These are phyloP conservation scores for Pseudomyrmex pallidus DNA, from an alignment of 1,140 invertebrate species.

Conservation along the genomic window DNA sequence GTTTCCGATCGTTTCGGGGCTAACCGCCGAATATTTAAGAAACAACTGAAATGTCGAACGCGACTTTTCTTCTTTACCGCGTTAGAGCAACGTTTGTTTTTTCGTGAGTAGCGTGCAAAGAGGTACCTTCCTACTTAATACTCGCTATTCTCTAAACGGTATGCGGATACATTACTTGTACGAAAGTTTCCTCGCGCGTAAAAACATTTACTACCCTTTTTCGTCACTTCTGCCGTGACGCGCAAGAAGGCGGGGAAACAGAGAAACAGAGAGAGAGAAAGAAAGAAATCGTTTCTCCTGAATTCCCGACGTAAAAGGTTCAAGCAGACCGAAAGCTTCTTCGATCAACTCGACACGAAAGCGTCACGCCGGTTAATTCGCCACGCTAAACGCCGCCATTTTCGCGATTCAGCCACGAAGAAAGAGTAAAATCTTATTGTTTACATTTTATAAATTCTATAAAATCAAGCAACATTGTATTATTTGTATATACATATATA, in stretches of 20 bases:
- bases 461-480: too few species aligned
- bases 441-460: too few species aligned
- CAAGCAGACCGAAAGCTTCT: conserved; percentile 45
- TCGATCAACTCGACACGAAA: conserved; percentile 60
- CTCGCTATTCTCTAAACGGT: conserved; percentile 68
- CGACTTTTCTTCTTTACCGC: conserved; percentile 41
- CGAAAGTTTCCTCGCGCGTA: conserved; percentile 62
- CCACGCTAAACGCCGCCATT: conserved; percentile 45
- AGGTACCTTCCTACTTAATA: conserved; percentile 68
- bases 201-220: conserved; percentile 67
- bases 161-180: conserved; percentile 69
- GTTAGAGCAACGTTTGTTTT: conserved; percentile 48
- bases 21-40: conserved; percentile 65
- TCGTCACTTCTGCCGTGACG: conserved; percentile 61
- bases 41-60: conserved; percentile 52
- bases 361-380: conserved; percentile 48
- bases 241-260: conserved; percentile 6
- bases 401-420: conserved; percentile 10
- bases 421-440: too few species aligned
- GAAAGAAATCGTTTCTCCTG: conserved; percentile 40
- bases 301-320: conserved; percentile 53
- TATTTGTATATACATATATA: too few species aligned
- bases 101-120: conserved; percentile 67
- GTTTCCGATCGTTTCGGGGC: conserved; percentile 1
- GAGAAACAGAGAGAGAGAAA: background rate